Base-by-base conservation (phyloP, 1,140 invertebrate species). In the Sinella curviseta region DNA sequence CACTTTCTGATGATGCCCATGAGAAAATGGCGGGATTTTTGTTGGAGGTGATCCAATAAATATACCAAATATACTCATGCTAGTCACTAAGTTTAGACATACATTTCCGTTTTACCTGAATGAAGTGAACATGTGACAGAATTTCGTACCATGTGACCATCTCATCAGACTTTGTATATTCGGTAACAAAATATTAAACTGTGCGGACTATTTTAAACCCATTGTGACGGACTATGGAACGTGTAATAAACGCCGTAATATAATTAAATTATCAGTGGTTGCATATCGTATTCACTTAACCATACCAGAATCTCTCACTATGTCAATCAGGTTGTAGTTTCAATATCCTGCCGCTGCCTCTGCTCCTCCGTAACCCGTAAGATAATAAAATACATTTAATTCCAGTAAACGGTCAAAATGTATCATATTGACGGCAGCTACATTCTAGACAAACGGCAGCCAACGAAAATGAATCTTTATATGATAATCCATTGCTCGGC, bases 181-280 rank as follows among this genome's bases (percentile, higher is more conserved):
- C 74, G 33, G 74, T 17, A 73, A 67, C 17, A 17, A 79, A 31
- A 30, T 16, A 0, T 0, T 16, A 2, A 36, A 55, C 39, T 79
- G 77, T 35, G 24, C 16, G 0, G 20, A 33, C 0, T 26, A 77
- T 20, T 81, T 81, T 54, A 79, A 77, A 54, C 30, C 77, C 8
- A 33, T 79, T 24, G 14, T 79, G 0, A 79, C 77, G 24, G 80
- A 79, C 28, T 78, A 65, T 36, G 80, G 77, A 76, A 60, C 70
- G 54, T 81, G 65, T n/a, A n/a, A n/a, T n/a, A n/a, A n/a, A n/a
- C n/a, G n/a, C n/a, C n/a, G n/a, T n/a, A n/a, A n/a, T n/a, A n/a
- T n/a, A n/a, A n/a, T n/a, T n/a, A n/a, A n/a, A n/a, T n/a, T n/a
- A n/a, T n/a, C n/a, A n/a, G n/a, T n/a, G n/a, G n/a, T n/a, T n/a